Evolutionary conservation across 2,797 vertebrate genomes (phyloP).

Genomic region (Eremophila alpestris): DNA sequence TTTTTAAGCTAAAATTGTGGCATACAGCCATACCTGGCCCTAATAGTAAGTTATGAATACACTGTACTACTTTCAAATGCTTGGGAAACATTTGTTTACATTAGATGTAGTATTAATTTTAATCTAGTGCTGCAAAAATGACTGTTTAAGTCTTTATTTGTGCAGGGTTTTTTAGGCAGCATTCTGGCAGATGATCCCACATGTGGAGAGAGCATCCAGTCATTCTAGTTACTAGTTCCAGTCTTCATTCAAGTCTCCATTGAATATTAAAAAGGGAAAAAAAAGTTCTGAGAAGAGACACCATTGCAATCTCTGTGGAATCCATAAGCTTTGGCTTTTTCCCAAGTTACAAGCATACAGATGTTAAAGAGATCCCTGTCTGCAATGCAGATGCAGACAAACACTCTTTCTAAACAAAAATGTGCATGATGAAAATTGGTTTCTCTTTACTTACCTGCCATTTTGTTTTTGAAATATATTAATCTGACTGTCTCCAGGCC

Average conservation of each 20-base stretch:
- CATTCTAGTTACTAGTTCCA: neutral
- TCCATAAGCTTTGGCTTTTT: neutral
- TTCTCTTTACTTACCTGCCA: slow-evolving; percentile 85
- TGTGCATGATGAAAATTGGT: neutral
- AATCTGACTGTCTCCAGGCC: slow-evolving; percentile 94
- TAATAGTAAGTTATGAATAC: neutral
- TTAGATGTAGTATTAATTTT: neutral
- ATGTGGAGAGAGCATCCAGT: neutral
- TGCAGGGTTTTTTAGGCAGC: neutral
- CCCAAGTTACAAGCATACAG: neutral
- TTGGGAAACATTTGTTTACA: neutral
- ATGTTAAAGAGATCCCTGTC: neutral
- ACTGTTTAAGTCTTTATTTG: neutral
- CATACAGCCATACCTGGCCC: neutral
- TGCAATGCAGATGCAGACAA: neutral
- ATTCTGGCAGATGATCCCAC: neutral
- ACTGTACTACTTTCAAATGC: neutral
- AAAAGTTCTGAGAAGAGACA: neutral
- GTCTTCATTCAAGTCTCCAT: neutral
- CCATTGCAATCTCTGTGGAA: neutral
- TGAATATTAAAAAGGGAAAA: neutral
- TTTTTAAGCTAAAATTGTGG: neutral
- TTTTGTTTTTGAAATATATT: slow-evolving; percentile 99
- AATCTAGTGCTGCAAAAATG: neutral
- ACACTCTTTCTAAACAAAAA: neutral